Evolutionary conservation across 2,888 invertebrate species (phyloP).

Genomic region (Sarcophaga variegata): DNA sequence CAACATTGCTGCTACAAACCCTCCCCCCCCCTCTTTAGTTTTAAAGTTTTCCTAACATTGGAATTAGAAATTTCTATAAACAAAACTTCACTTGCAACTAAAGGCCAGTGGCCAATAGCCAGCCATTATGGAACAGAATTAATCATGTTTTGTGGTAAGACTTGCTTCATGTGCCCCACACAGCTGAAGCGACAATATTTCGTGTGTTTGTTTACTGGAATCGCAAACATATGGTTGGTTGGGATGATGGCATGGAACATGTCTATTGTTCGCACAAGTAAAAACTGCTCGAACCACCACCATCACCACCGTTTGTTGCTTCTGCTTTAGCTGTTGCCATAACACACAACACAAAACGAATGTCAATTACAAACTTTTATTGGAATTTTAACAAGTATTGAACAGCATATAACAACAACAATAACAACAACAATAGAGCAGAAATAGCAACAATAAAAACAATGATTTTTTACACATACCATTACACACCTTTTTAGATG

Average conservation of each 20-base stretch:
- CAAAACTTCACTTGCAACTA: slow-evolving; percentile 32
- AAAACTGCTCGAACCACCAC: too few species aligned
- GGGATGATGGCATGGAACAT: neutral
- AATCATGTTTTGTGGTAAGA: slow-evolving; percentile 68
- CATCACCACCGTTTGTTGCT: too few species aligned
- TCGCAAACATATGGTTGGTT: neutral
- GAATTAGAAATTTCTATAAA: neutral
- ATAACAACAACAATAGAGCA: slow-evolving; percentile 9
- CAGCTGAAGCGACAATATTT: slow-evolving; percentile 3
- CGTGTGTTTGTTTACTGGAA: neutral
- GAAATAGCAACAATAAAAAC: slow-evolving; percentile 4
- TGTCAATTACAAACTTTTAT: slow-evolving; percentile 70
- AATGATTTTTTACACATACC: neutral
- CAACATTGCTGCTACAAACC: too few species aligned
- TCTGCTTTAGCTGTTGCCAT: neutral
- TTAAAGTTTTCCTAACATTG: too few species aligned
- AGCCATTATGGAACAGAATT: slow-evolving; percentile 57
- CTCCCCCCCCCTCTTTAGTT: too few species aligned
- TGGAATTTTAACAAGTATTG: slow-evolving; percentile 69
- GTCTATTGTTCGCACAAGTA: too few species aligned
- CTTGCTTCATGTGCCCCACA: slow-evolving; percentile 41
- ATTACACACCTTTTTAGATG: neutral
- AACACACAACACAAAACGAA: slow-evolving; percentile 63
- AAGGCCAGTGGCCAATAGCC: slow-evolving; percentile 26
- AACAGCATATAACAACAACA: slow-evolving; percentile 48